Evolutionary conservation across 30 jellyfish, hydroid and myxozoan genomes (phyloP).

Genomic region (Clytia hemisphaerica): DNA sequence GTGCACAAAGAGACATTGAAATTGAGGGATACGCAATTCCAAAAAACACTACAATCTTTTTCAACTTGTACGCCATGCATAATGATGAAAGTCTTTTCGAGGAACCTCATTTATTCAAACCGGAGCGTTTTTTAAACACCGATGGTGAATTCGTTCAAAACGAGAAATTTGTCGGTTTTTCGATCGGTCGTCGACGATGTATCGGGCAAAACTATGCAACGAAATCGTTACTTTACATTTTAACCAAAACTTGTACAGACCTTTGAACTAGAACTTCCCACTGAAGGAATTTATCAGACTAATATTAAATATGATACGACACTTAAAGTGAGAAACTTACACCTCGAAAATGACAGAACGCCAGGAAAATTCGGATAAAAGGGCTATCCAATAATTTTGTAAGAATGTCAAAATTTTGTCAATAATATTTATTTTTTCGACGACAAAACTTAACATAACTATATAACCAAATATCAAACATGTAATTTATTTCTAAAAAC

Average conservation of each 20-base stretch:
- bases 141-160: not conserved
- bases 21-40: conserved; percentile 8
- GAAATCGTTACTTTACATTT: not conserved
- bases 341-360: no score
- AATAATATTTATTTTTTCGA: no score
- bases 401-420: no score
- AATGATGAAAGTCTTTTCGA: not conserved
- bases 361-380: no score
- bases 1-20: not conserved
- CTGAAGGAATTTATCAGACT: no score
- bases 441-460: no score
- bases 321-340: no score
- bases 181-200: conserved; percentile 13
- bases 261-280: not conserved
- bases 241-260: not conserved
- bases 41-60: not conserved
- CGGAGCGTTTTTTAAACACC: not conserved
- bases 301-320: no score
- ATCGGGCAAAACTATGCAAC: not conserved
- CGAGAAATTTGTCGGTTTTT: not conserved
- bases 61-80: conserved; percentile 14
- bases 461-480: no score
- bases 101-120: not conserved
- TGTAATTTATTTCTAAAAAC: no score
- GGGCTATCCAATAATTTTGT: no score